phyloP scores from a whole-genome alignment of 2,113 vertebrate genomes.

The Lepisosteus osseus region DNA sequence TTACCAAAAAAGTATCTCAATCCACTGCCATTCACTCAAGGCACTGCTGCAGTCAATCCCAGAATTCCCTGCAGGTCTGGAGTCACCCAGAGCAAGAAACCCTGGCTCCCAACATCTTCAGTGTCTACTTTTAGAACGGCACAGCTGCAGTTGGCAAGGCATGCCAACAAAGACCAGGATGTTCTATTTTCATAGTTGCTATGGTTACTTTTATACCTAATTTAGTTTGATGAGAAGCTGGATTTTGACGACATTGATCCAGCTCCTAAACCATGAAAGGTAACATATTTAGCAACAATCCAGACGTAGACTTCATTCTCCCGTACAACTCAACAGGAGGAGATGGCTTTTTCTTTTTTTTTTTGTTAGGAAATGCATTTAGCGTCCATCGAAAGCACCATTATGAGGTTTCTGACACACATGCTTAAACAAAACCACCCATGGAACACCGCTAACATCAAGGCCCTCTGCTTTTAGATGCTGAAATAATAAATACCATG shows the following conservation, averaged over 20 bases:
- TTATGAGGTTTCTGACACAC: too few relatives aligned
- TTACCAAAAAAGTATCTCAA: neutral
- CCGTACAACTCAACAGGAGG: neutral
- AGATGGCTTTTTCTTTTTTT: too few relatives aligned
- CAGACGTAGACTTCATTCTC: neutral
- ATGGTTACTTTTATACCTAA: constrained; percentile 22
- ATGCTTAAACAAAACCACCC: too few relatives aligned
- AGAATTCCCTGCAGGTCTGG: neutral
- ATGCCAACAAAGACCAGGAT: constrained; percentile 14
- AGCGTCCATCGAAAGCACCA: too few relatives aligned
- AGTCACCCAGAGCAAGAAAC: neutral
- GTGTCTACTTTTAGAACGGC: constrained; percentile 9
- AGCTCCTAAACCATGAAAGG: neutral
- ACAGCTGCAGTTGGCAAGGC: neutral
- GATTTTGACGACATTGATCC: neutral
- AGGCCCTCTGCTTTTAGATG: neutral
- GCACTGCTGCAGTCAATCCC: neutral
- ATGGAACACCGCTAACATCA: neutral
- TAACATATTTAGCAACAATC: neutral
- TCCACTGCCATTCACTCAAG: neutral
- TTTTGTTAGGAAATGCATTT: too few relatives aligned
- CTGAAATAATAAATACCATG: too few relatives aligned
- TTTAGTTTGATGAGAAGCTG: neutral
- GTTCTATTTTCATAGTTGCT: constrained; percentile 7
- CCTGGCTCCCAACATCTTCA: neutral